Conservation (phyloP, 2,113 vertebrate species). For the Saguinus imperator region DNA sequence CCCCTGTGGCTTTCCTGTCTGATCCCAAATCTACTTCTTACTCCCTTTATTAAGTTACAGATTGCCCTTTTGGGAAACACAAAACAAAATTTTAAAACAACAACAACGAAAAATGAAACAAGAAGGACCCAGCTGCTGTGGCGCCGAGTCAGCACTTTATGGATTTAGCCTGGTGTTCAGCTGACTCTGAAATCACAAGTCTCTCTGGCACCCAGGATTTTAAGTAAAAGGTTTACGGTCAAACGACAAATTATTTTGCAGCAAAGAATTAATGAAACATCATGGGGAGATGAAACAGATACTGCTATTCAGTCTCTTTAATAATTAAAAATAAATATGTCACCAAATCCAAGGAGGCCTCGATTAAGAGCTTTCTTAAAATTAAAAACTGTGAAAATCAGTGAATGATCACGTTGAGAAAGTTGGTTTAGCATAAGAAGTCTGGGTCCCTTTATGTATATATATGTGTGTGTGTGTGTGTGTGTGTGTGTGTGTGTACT, state of each 20-base stretch:
- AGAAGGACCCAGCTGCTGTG: background rate
- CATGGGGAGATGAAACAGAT: background rate
- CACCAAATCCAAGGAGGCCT: background rate
- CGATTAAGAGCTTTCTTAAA: background rate
- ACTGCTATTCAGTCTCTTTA: background rate
- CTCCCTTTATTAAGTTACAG: background rate
- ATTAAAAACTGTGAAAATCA: background rate
- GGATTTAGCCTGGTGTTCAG: accelerated
- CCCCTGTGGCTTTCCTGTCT: background rate
- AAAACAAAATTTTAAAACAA: background rate
- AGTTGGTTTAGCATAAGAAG: background rate
- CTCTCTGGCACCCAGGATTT: no score
- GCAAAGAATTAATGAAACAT: background rate
- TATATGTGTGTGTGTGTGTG: no score
- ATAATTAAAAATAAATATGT: constrained; percentile 31
- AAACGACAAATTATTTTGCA: background rate
- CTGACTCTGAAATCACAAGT: no score
- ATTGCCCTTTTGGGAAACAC: background rate
- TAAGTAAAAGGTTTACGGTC: background rate
- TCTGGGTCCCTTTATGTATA: accelerated
- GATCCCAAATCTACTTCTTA: background rate
- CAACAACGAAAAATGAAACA: background rate
- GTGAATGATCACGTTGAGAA: background rate
- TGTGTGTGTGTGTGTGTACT: accelerated
- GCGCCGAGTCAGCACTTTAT: background rate